Percentiles rank a stretch among this genome's conserved stretches.
phyloP scores from a whole-genome alignment of 2,888 invertebrate genomes.

The Torymus tubicola region DNA sequence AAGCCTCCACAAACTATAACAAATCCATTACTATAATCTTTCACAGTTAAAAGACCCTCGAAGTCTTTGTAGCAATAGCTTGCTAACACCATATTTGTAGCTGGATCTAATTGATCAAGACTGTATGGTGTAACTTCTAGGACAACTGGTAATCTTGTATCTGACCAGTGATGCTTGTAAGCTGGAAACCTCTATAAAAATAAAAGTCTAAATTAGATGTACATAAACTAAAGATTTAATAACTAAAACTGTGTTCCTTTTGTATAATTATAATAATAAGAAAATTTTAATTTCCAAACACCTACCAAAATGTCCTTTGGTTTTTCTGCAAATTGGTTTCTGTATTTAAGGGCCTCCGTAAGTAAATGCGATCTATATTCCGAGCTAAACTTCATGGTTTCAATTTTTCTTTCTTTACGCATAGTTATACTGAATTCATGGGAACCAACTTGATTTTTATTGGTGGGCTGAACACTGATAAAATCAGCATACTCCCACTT shows the following conservation, averaged over 20 bases:
- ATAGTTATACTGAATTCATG: constrained; percentile 89
- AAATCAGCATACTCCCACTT: constrained; percentile 93
- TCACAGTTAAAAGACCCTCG: constrained; percentile 87
- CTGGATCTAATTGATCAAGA: constrained; percentile 93
- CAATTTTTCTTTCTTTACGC: constrained; percentile 93
- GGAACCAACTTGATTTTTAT: constrained; percentile 76
- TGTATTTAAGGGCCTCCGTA: constrained; percentile 91
- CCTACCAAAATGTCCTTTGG: constrained; percentile 85
- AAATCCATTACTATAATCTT: constrained; percentile 95
- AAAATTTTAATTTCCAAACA: constrained; percentile 62
- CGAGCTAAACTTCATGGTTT: constrained; percentile 97
- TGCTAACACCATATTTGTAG: constrained; percentile 88
- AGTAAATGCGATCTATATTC: constrained; percentile 95
- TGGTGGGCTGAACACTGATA: constrained; percentile 82
- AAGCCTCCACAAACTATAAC: constrained; percentile 94
- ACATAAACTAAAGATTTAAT: constrained; percentile 28
- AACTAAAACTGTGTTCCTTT: constrained; percentile 25
- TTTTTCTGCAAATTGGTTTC: constrained; percentile 88
- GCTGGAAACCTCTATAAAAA: constrained; percentile 87
- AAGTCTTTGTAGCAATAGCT: constrained; percentile 92
- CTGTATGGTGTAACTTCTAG: constrained; percentile 95
- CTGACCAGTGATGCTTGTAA: constrained; percentile 98
- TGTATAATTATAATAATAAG: constrained; percentile 35
- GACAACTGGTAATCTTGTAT: constrained; percentile 90
- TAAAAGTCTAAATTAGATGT: constrained; percentile 25